A percentile compares a stretch with the other conserved stretches of the same genome.
These are phyloP conservation scores for Pseudomyrmex pallidus DNA, from an alignment of 1,140 invertebrate genomes.

Conservation along the genomic window DNA sequence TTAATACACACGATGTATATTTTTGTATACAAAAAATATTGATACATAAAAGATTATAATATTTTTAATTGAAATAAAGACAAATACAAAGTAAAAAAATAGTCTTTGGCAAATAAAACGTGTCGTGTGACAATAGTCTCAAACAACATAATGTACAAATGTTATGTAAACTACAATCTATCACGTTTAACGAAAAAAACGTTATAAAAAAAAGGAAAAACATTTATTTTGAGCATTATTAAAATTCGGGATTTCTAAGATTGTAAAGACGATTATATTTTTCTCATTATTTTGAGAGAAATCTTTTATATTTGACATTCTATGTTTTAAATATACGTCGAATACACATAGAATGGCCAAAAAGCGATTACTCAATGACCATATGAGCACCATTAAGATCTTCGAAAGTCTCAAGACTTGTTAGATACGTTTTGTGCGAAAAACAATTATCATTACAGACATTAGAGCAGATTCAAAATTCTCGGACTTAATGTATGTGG, in stretches of 20 bases:
- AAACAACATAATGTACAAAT: neutral
- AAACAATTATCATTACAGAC: neutral
- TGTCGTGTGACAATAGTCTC: neutral
- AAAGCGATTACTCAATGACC: conserved; percentile 1
- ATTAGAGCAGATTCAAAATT: conserved; percentile 11
- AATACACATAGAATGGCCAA: conserved; percentile 36
- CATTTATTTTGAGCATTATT: conserved; percentile 29
- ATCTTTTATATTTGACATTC: conserved; percentile 24
- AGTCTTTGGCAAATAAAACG: neutral
- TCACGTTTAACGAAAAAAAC: neutral
- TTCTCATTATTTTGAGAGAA: conserved; percentile 11
- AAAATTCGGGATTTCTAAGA: conserved; percentile 29
- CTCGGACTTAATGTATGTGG: conserved; percentile 1
- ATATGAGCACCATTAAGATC: conserved; percentile 1
- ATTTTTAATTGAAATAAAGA: too few relatives aligned
- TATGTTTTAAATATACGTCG: conserved; percentile 37
- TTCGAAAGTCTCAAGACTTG: conserved; percentile 6
- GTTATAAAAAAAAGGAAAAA: neutral
- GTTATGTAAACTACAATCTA: neutral
- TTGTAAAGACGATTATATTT: conserved; percentile 22
- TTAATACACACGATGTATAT: too few relatives aligned
- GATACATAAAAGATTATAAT: too few relatives aligned
- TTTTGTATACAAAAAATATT: too few relatives aligned
- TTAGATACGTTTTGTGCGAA: conserved; percentile 35
- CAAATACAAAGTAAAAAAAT: neutral